A percentile compares a stretch with the other conserved stretches of the same genome.
Evolutionary conservation across 2,113 vertebrate genomes (phyloP).

Genomic region (Sebastes schlegelii): DNA sequence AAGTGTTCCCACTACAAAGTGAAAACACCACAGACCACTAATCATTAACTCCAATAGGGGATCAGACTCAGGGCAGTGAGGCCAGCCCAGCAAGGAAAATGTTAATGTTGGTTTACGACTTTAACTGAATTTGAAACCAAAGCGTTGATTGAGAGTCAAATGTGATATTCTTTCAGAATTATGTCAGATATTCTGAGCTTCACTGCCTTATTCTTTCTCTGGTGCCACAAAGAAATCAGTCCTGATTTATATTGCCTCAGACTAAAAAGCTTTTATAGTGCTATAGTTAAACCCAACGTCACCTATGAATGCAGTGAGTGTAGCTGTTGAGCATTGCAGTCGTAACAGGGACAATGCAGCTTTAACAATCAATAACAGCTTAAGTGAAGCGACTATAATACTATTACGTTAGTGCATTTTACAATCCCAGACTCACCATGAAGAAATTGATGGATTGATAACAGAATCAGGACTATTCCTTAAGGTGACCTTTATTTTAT

Average conservation of each 20-base stretch:
- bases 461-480: conserved; percentile 31
- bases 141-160: not conserved
- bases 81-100: conserved; percentile 8
- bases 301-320: conserved; percentile 22
- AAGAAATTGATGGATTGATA: conserved; percentile 39
- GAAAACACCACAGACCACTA: conserved; percentile 48
- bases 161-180: not conserved
- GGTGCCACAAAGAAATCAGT: not conserved
- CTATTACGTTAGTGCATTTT: conserved; percentile 24
- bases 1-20: conserved; percentile 45
- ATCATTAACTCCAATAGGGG: conserved; percentile 55
- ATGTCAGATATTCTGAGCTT: conserved; percentile 12
- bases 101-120: conserved; percentile 1
- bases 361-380: conserved; percentile 32
- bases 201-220: not conserved
- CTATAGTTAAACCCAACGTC: conserved; percentile 17
- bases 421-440: conserved; percentile 16
- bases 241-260: conserved; percentile 14
- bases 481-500: conserved; percentile 60
- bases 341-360: conserved; percentile 17
- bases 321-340: conserved; percentile 17
- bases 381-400: not conserved
- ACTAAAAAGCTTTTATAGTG: conserved; percentile 42
- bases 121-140: conserved; percentile 11
- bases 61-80: conserved; percentile 27